phyloP scores from a whole-genome alignment of 2,888 invertebrate species.

The Taenaris catops region DNA sequence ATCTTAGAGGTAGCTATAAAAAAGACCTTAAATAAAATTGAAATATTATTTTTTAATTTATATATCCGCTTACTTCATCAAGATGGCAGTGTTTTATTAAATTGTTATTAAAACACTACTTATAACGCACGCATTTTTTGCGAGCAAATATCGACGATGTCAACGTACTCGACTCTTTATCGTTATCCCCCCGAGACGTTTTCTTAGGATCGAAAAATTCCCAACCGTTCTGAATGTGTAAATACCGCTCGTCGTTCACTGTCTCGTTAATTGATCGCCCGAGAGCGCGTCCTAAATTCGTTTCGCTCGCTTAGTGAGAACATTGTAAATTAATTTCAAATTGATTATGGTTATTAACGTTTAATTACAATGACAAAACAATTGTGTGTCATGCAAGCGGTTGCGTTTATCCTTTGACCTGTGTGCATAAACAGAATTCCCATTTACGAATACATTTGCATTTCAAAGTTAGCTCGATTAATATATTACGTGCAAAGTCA shows the following conservation, averaged over 20 bases:
- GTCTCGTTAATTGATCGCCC: conserved; percentile 28
- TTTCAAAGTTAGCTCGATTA: conserved; percentile 9
- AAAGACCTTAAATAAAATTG: too few species aligned
- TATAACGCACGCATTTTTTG: conserved; percentile 69
- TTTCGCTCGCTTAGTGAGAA: conserved; percentile 21
- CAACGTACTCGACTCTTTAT: conserved; percentile 48
- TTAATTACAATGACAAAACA: conserved; percentile 19
- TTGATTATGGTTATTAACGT: conserved; percentile 25
- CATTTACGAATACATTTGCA: too few species aligned
- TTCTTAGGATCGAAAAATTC: conserved; percentile 22
- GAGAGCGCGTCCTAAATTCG: conserved; percentile 24
- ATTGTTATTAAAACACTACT: too few species aligned
- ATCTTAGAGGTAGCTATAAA: too few species aligned
- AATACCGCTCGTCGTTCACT: conserved; percentile 22
- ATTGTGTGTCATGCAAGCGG: conserved; percentile 17
- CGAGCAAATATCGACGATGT: conserved; percentile 62
- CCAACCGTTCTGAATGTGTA: conserved; percentile 23
- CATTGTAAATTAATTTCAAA: conserved; percentile 26
- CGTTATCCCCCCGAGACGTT: conserved; percentile 24
- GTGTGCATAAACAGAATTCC: conserved; percentile 29
- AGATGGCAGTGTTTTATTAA: too few species aligned
- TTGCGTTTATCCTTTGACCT: conserved; percentile 31
- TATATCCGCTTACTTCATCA: too few species aligned
- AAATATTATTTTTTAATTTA: too few species aligned
- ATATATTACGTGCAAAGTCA: conserved; percentile 6